phyloP scores from a whole-genome alignment of 2,797 vertebrate species.

The Streptopelia turtur region DNA sequence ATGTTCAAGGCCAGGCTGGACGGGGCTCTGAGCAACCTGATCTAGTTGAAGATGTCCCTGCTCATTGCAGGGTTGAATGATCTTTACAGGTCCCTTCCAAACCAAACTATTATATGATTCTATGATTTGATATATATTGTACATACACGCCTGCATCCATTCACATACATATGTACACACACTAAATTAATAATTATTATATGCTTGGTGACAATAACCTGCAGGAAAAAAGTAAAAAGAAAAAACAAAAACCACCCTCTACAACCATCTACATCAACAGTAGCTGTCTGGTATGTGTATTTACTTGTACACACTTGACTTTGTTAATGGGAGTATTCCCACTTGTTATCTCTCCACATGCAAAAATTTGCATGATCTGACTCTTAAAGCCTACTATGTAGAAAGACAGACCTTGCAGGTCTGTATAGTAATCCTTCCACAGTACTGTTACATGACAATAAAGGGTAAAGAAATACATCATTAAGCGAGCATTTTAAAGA shows the following conservation, averaged over 20 bases:
- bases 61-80: neutral
- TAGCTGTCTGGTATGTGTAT: neutral
- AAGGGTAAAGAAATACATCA: neutral
- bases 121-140: neutral
- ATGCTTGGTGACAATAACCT: neutral
- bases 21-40: rapidly evolving
- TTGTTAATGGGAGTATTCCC: neutral
- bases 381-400: neutral
- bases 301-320: neutral
- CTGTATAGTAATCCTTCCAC: neutral
- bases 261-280: neutral
- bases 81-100: neutral
- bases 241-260: neutral
- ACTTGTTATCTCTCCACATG: neutral
- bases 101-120: neutral
- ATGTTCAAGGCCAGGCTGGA: neutral
- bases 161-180: neutral
- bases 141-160: neutral
- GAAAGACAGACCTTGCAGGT: neutral
- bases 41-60: neutral
- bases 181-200: neutral
- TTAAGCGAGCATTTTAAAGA: neutral
- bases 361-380: neutral
- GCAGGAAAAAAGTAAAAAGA: neutral
- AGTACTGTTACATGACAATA: neutral